Base-by-base conservation (phyloP, 2,113 vertebrate genomes). In the Anser cygnoides region DNA sequence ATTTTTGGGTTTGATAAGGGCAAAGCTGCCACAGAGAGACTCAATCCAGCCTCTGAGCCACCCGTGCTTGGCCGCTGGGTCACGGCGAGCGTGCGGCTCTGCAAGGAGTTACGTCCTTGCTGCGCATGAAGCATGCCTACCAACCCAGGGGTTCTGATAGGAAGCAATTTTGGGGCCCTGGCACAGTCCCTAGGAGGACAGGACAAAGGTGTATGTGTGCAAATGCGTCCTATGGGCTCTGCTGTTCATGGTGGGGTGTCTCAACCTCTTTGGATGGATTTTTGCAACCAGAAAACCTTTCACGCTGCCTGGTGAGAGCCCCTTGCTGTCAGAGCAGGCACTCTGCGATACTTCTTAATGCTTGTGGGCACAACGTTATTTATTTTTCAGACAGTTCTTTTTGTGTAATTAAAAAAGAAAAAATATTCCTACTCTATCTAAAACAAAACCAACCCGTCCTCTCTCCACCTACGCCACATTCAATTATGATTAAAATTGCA, bases 401-500 rank as follows among this genome's bases (percentile, higher is more conserved):
- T 84, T 65, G 49, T 70, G 66, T 94, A 95, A 97, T 92, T 93
- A 87, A 91, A 92, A 68, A 54, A 49, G 61, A 57, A 61, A 92
- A 59, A 75, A 87, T 66, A 76, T 7, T 19, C 44, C 26, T 61
- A 10, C 67, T 90, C 71, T 96, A 94, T 84, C 95, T 92, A 84
- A 82, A 95, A 87, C 84, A 97, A 96, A 97, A 96, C 93, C 89
- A 89, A 90, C 93, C 25, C 15, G 10, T 93, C 89, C 74, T 89
- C 87, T 92, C 81, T 82, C 93, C 91, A 82, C 96, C 96, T 96
- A 96, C 86, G 80, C 95, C 29, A 0, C 86, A 87, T 95, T 96
- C 92, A 97, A 93, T 97, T 95, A 97, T 94, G 93, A 94, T 96
- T 97, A 95, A 96, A 94, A 96, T 96, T 96, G 95, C 89, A 96